phyloP scores from a whole-genome alignment of 2,113 vertebrate species.

The Zosterops hypoxanthus region DNA sequence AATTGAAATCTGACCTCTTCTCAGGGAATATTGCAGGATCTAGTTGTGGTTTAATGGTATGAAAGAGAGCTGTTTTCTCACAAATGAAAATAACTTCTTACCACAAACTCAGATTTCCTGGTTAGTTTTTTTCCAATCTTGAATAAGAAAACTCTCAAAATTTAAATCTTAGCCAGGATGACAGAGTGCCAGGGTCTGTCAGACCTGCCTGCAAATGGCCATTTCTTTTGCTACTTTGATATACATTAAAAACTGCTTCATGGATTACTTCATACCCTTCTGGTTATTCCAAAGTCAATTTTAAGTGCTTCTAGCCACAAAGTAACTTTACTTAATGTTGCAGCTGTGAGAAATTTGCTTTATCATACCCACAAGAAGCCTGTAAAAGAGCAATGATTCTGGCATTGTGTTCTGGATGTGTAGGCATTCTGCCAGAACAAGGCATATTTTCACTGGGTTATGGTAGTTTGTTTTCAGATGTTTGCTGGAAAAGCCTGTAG shows the following conservation, averaged over 20 bases:
- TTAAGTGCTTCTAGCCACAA: neutral
- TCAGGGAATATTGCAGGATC: neutral
- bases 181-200: neutral
- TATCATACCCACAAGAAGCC: neutral
- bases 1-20: neutral
- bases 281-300: neutral
- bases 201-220: neutral
- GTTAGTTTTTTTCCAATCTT: neutral
- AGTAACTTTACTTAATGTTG: neutral
- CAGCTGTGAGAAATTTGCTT: neutral
- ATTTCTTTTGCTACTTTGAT: neutral
- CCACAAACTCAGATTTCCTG: neutral
- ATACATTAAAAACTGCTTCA: neutral
- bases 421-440: neutral
- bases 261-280: neutral
- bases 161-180: neutral
- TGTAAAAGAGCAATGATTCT: neutral
- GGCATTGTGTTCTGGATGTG: accelerated
- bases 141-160: neutral
- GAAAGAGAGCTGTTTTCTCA: neutral
- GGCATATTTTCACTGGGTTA: neutral
- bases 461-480: neutral
- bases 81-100: neutral
- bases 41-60: neutral
- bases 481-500: neutral